Percentiles rank a stretch among this genome's conserved stretches.
phyloP scores from a whole-genome alignment of 2,888 invertebrate genomes.

The Papilio demoleus region DNA sequence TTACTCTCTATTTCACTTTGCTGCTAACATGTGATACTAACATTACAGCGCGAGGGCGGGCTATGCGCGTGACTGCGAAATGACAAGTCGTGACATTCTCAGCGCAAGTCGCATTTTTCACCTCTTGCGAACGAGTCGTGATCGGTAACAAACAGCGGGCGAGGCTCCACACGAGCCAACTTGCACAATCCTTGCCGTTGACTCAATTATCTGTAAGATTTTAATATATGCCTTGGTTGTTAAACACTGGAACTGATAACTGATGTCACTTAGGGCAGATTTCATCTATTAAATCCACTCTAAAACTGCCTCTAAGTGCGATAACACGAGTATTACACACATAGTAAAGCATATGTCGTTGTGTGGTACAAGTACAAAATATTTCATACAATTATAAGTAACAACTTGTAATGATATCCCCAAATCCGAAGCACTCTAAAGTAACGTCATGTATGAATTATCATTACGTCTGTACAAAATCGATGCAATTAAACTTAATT shows the following conservation, averaged over 20 bases:
- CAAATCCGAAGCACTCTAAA: constrained; percentile 1
- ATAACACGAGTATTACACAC: neutral
- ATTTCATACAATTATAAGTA: constrained; percentile 14
- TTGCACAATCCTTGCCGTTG: constrained; percentile 37
- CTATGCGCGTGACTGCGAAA: constrained; percentile 75
- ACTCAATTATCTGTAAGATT: neutral
- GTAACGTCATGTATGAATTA: neutral
- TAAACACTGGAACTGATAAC: neutral
- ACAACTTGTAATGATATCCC: constrained; percentile 12
- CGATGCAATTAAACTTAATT: constrained; percentile 39
- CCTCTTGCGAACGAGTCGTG: constrained; percentile 80
- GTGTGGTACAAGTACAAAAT: neutral
- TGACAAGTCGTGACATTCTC: constrained; percentile 82
- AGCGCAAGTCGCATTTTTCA: constrained; percentile 70
- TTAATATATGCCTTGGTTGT: neutral
- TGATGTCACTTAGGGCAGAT: neutral
- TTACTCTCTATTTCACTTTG: neutral
- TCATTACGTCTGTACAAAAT: constrained; percentile 28
- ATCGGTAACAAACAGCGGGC: constrained; percentile 64
- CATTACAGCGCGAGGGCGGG: constrained; percentile 48
- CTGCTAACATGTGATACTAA: neutral
- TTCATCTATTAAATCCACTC: neutral
- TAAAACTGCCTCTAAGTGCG: neutral
- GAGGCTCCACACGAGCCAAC: constrained; percentile 47
- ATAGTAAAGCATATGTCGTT: neutral